Conservation (phyloP, 35 echinoderm and acorn worm species). For the Stichopus chloronotus region DNA sequence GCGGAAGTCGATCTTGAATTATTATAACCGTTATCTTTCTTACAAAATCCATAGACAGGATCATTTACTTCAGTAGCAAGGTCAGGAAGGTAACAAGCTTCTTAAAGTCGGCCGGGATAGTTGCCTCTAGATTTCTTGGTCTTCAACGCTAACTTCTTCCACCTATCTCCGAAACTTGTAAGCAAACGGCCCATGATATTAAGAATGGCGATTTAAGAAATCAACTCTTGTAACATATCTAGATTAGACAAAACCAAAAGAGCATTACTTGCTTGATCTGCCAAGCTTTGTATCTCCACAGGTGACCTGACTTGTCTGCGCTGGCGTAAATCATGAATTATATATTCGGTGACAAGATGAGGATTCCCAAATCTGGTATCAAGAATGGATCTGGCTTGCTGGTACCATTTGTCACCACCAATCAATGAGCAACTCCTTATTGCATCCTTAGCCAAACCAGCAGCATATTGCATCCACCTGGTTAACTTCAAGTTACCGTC, state of each 20-base stretch:
- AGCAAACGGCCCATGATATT: slow-evolving; percentile 13
- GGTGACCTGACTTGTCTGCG: slow-evolving; percentile 30
- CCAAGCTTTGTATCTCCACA: slow-evolving; percentile 23
- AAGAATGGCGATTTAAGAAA: slow-evolving; percentile 21
- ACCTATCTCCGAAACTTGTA: slow-evolving; percentile 16
- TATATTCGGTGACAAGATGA: slow-evolving; percentile 50
- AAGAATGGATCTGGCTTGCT: slow-evolving; percentile 38
- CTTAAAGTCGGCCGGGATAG: slow-evolving; percentile 30
- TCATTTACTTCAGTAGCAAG: slow-evolving; percentile 34
- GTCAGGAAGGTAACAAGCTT: neutral
- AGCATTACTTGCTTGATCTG: slow-evolving; percentile 51
- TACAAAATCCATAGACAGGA: slow-evolving; percentile 25
- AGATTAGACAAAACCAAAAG: slow-evolving; percentile 34
- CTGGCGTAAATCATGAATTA: slow-evolving; percentile 32
- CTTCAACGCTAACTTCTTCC: slow-evolving; percentile 34
- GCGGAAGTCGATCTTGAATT: neutral
- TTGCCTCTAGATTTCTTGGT: neutral
- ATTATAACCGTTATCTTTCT: neutral
- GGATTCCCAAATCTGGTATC: slow-evolving; percentile 50
- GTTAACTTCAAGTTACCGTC: slow-evolving; percentile 37
- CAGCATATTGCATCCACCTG: slow-evolving; percentile 54
- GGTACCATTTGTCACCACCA: slow-evolving; percentile 49
- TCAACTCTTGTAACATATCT: slow-evolving; percentile 1
- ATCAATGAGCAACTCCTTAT: slow-evolving; percentile 45
- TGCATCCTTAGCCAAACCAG: slow-evolving; percentile 52